These are phyloP conservation scores for Malurus splendens DNA, from an alignment of 2,797 vertebrate genomes.

Conservation along the genomic window DNA sequence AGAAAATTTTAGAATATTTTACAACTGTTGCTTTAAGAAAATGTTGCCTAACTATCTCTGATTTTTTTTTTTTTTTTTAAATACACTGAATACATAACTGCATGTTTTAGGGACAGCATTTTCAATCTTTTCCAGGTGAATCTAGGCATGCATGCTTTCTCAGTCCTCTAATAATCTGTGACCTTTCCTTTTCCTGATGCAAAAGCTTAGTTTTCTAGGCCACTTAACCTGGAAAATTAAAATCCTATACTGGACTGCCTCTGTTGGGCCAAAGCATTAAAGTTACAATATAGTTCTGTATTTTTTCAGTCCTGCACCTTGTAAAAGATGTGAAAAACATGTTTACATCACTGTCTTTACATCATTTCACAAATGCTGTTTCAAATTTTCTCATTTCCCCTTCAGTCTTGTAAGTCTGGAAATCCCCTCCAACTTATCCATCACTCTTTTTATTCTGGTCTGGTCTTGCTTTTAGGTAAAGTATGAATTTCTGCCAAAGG, in stretches of 20 bases:
- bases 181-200: background rate
- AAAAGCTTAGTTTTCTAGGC: background rate
- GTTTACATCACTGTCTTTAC: conserved; percentile 3
- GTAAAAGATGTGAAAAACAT: conserved; percentile 9
- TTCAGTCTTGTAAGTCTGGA: conserved; percentile 8
- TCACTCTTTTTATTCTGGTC: background rate
- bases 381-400: conserved; percentile 24
- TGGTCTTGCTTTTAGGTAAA: background rate
- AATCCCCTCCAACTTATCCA: background rate
- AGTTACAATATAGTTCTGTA: background rate
- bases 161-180: background rate
- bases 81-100: background rate
- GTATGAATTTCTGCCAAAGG: background rate
- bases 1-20: background rate
- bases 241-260: background rate
- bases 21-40: background rate
- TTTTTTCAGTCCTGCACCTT: background rate
- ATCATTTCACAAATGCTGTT: background rate
- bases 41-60: background rate
- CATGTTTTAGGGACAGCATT: background rate
- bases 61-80: background rate
- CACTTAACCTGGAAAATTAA: background rate
- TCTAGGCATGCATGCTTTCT: background rate
- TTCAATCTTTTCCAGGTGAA: background rate
- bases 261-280: background rate